Evolutionary conservation across 2,797 vertebrate genomes (phyloP), one percentile per base, ranked within the genome.

Genomic region (Epinephelus malabaricus): DNA sequence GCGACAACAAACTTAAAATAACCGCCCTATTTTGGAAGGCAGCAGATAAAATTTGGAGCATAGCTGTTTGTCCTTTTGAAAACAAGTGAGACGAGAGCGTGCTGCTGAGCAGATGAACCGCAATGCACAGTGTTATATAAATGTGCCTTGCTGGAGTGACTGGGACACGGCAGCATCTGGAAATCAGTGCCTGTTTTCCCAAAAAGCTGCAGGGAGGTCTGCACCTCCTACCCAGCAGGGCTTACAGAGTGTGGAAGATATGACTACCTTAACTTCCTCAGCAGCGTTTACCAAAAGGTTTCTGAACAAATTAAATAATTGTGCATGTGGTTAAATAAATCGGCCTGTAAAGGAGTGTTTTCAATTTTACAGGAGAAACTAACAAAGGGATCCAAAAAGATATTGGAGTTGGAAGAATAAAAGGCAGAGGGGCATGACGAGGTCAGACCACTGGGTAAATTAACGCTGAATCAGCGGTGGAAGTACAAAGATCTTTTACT

Each of bases 21-120:
- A 58, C 30, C 0, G 2, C 18, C 21, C 25, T 75, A 40, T 76
- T 82, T 82, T 70, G 6, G 23, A 65, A 67, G 38, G 47, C 59
- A 15, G 70, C 30, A 45, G 27, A 73, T 78, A n/a, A 7, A 66
- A 67, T 45, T 73, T 63, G n/a, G 1, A 54, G 46, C 3, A 12
- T 27, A 73, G 65, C 76, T 83, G 73, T 84, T 83, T 84, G 63
- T 71, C 63, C 56, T 43, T 40, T 64, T 21, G 55, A 76, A 74
- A 71, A 78, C n/a, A 73, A 59, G 54, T 45, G 59, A 69, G 63
- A 47, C 18, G 14, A 53, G 70, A 75, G 53, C n/a, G 21, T 47
- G 71, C 64, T 23, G 63, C 71, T 55, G 69, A 73, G 50, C 72
- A 69, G 66, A 82, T 77, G 69, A 77, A 54, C 78, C 27, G n/a